Evolutionary conservation across 2,888 invertebrate species (phyloP).

Genomic region (Salticus scenicus): DNA sequence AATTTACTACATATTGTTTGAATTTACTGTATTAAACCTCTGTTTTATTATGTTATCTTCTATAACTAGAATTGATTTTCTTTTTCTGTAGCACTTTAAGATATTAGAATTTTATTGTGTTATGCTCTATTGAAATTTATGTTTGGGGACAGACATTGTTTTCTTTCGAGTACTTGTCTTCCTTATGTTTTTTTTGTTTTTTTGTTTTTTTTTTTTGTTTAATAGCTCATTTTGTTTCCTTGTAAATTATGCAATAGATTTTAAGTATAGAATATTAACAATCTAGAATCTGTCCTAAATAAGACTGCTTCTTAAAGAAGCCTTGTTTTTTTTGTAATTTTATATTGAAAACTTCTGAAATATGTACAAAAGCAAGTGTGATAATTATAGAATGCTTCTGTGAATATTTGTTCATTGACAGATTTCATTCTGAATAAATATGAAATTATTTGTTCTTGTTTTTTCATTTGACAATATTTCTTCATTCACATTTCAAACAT

Average conservation of each 20-base stretch:
- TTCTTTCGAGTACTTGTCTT: background rate
- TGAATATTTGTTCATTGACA: constrained; percentile 8
- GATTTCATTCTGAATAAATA: background rate
- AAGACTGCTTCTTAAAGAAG: background rate
- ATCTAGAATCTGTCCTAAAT: background rate
- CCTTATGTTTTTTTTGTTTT: background rate
- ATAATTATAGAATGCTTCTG: background rate
- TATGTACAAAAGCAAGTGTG: background rate
- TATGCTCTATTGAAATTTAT: too few species aligned
- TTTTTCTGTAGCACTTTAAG: too few species aligned
- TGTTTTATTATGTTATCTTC: too few species aligned
- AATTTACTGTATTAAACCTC: too few species aligned
- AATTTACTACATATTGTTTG: too few species aligned
- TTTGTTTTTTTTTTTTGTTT: background rate
- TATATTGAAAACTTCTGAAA: background rate
- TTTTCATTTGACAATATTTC: background rate
- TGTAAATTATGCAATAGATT: too few species aligned
- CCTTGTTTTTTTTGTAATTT: background rate
- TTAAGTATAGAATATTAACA: too few species aligned
- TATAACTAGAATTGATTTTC: too few species aligned
- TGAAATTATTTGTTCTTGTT: background rate
- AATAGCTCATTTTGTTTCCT: too few species aligned
- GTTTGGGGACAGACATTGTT: background rate
- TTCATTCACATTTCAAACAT: too few species aligned
- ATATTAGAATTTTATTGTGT: too few species aligned